Conservation (phyloP, 2,113 vertebrate genomes). For the Pyxicephalus adspersus region DNA sequence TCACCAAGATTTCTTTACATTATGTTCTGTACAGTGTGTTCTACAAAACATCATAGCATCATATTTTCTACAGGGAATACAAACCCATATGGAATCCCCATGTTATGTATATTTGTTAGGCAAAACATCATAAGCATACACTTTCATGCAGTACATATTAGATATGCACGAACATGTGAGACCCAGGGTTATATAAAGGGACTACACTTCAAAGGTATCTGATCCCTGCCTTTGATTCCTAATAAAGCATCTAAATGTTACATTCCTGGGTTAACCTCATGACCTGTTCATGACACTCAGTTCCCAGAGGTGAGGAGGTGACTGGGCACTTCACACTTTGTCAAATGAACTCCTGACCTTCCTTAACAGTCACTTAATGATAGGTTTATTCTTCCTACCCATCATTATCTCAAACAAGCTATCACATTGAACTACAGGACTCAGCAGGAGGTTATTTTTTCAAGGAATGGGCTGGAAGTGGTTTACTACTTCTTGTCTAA, state of each 20-base stretch:
- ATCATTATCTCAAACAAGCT: constrained; percentile 59
- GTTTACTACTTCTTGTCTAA: neutral
- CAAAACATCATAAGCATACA: no score
- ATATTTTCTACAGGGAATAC: neutral
- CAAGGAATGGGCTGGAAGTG: neutral
- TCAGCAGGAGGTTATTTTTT: neutral
- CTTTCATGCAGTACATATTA: neutral
- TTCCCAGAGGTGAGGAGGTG: constrained; percentile 66
- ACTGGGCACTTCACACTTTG: constrained; percentile 68
- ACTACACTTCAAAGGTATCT: constrained; percentile 36
- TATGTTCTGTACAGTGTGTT: no score
- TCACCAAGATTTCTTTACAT: no score
- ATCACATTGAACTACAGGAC: constrained; percentile 57
- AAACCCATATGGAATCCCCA: neutral
- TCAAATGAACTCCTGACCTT: constrained; percentile 65
- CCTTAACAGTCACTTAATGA: constrained; percentile 55
- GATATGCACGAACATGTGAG: neutral
- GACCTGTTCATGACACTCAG: constrained; percentile 66
- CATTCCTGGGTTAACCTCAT: constrained; percentile 72
- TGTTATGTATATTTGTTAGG: no score
- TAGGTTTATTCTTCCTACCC: constrained; percentile 43
- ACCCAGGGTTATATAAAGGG: neutral
- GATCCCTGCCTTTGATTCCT: constrained; percentile 1
- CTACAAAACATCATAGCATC: no score
- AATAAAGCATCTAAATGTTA: constrained; percentile 60